These are phyloP conservation scores for Campylorhamphus procurvoides DNA, from an alignment of 2,113 vertebrate genomes.

Conservation along the genomic window DNA sequence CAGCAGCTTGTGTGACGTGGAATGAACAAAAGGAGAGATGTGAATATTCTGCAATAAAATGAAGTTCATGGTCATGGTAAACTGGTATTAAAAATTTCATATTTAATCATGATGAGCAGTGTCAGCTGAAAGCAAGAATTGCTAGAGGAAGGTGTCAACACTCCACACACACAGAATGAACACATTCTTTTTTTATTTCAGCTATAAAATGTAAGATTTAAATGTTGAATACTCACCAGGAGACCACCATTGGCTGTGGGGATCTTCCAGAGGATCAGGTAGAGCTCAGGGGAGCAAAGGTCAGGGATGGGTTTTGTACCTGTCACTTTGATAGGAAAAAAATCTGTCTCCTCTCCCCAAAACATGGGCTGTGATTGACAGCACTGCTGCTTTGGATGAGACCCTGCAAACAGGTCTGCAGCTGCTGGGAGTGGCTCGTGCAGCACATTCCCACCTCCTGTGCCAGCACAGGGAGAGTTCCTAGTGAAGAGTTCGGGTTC, in stretches of 20 bases:
- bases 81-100: background rate
- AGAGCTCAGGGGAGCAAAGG: background rate
- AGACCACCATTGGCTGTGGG: background rate
- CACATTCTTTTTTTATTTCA: background rate
- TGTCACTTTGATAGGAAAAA: background rate
- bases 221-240: background rate
- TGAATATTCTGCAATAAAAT: background rate
- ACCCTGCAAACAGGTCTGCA: background rate
- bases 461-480: background rate
- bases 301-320: background rate
- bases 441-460: background rate
- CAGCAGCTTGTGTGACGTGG: background rate
- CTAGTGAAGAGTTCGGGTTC: accelerated
- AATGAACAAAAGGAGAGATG: background rate
- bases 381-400: background rate
- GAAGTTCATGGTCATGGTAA: conserved; percentile 30
- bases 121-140: background rate
- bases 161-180: background rate
- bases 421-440: background rate
- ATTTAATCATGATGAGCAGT: background rate
- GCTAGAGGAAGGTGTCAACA: background rate
- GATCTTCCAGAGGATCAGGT: background rate
- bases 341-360: background rate
- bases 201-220: background rate
- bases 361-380: background rate